phyloP scores from a whole-genome alignment of 2,113 vertebrate species.

The Athene cunicularia region DNA sequence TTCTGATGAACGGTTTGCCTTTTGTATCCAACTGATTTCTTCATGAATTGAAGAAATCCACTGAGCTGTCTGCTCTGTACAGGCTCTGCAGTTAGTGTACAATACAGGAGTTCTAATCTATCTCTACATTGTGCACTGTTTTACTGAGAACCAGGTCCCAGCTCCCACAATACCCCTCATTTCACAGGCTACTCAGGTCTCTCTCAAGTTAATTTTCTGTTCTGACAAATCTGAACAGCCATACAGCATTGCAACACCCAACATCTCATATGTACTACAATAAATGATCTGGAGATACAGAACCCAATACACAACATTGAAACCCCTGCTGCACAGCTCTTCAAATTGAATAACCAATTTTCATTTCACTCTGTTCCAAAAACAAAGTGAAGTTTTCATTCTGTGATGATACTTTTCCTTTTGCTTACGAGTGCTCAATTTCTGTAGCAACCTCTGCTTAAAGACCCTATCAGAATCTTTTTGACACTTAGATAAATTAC shows the following conservation, averaged over 20 bases:
- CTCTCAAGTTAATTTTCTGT: not conserved
- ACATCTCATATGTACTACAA: not conserved
- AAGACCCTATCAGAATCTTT: constrained; percentile 40
- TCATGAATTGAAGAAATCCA: not conserved
- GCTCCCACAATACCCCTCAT: not conserved
- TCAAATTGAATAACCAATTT: constrained; percentile 35
- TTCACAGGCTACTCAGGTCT: not conserved
- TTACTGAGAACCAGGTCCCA: not conserved
- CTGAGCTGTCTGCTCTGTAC: not conserved
- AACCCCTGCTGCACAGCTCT: not conserved
- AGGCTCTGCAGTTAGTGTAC: not conserved
- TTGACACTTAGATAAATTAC: constrained; percentile 37
- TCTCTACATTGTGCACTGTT: not conserved
- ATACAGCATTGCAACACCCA: not conserved
- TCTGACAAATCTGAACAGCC: not conserved
- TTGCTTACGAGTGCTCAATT: not conserved
- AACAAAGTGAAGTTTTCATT: constrained; percentile 29
- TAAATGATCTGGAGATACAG: not conserved
- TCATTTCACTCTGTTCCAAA: constrained; percentile 12
- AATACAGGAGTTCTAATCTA: not conserved
- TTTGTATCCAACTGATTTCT: not conserved
- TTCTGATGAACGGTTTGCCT: not conserved
- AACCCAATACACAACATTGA: not conserved
- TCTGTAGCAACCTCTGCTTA: constrained; percentile 21
- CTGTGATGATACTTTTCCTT: not conserved